phyloP scores from a whole-genome alignment of 2,797 vertebrate species.

The Echeneis naucrates region DNA sequence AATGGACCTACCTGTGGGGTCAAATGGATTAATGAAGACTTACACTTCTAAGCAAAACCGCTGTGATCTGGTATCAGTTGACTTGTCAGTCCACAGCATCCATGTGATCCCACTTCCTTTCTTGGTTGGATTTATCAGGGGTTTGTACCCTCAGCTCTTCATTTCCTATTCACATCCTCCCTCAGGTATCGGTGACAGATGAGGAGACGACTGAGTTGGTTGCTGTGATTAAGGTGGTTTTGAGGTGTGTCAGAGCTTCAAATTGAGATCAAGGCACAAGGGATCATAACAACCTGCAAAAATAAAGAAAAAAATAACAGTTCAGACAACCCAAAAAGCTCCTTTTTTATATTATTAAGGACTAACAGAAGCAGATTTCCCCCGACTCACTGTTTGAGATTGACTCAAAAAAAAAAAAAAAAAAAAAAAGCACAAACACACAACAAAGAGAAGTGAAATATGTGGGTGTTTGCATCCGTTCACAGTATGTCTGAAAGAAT shows the following conservation, averaged over 20 bases:
- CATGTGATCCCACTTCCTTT: constrained; percentile 36
- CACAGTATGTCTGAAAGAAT: constrained; percentile 31
- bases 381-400: constrained; percentile 23
- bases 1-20: constrained; percentile 40
- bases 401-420: constrained; percentile 9
- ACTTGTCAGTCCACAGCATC: constrained; percentile 70
- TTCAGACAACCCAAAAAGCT: neutral
- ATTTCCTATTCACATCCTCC: constrained; percentile 63
- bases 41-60: constrained; percentile 69
- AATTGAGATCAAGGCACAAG: constrained; percentile 22
- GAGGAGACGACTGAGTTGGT: constrained; percentile 23
- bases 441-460: constrained; percentile 29
- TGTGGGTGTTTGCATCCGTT: constrained; percentile 46
- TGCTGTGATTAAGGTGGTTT: neutral
- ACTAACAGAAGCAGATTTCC: constrained; percentile 3
- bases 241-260: constrained; percentile 20
- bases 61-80: constrained; percentile 66
- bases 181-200: constrained; percentile 14
- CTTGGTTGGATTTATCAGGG: constrained; percentile 27
- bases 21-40: constrained; percentile 62
- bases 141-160: constrained; percentile 38
- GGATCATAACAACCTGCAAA: constrained; percentile 46
- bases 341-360: neutral
- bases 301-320: constrained; percentile 12
- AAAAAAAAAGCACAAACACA: constrained; percentile 24